Conservation (phyloP, 2,797 vertebrate genomes). For the Mus spretus region DNA sequence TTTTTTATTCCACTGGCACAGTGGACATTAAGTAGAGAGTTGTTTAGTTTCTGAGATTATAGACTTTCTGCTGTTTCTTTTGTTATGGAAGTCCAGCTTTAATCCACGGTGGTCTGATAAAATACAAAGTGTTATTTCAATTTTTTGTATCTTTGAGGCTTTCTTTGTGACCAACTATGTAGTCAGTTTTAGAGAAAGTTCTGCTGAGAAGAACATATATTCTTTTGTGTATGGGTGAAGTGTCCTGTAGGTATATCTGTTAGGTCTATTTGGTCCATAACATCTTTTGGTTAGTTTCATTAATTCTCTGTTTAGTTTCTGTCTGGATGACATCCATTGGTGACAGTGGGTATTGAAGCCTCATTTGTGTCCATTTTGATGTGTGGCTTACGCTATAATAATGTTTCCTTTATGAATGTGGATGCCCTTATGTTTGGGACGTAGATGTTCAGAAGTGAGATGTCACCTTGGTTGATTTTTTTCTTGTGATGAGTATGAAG, state of each 20-base stretch:
- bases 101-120: background rate
- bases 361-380: background rate
- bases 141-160: background rate
- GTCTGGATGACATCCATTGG: background rate
- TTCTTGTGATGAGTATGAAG: background rate
- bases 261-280: background rate
- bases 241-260: background rate
- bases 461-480: background rate
- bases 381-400: background rate
- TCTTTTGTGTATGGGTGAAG: background rate
- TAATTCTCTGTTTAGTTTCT: background rate
- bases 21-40: background rate
- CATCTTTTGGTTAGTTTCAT: background rate
- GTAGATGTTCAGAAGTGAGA: background rate
- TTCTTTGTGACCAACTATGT: background rate
- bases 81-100: background rate
- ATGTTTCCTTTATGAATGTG: background rate
- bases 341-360: background rate
- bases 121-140: background rate
- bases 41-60: background rate
- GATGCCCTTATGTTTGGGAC: background rate
- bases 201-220: background rate
- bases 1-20: background rate
- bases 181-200: background rate
- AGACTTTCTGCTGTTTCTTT: background rate